Percentiles rank a stretch among this genome's conserved stretches.
Evolutionary conservation across 2,797 vertebrate species (phyloP).

Genomic region (Artibeus lituratus): DNA sequence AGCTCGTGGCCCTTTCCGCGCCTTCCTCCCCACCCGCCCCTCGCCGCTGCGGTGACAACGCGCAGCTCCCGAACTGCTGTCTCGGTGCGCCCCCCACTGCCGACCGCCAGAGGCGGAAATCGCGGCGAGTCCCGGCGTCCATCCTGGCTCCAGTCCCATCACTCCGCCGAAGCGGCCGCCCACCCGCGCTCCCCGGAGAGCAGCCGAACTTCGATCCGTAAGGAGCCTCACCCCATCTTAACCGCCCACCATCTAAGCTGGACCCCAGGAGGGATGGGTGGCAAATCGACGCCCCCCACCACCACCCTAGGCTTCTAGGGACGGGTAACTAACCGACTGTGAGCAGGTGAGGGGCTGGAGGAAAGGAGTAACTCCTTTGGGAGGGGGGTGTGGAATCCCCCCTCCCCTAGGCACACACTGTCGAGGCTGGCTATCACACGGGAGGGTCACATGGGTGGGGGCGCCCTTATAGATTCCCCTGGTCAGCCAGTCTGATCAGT

Average conservation of each 20-base stretch:
- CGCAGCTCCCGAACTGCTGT: conserved; percentile 82
- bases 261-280: not conserved
- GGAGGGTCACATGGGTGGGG: not conserved
- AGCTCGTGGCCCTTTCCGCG: not conserved
- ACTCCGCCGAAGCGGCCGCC: not conserved
- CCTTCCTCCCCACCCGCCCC: conserved; percentile 37
- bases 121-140: not conserved
- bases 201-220: rapidly evolving
- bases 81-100: conserved; percentile 89
- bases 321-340: not conserved
- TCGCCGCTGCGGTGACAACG: conserved; percentile 56
- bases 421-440: not conserved
- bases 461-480: not conserved
- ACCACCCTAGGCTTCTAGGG: not conserved
- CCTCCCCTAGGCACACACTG: too few relatives aligned
- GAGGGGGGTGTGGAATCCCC: not conserved
- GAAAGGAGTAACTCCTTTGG: not conserved
- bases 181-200: not conserved
- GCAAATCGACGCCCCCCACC: not conserved
- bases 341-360: not conserved
- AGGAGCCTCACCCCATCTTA: rapidly evolving
- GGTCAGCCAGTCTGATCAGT: not conserved
- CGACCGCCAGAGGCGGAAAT: conserved; percentile 81
- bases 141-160: rapidly evolving
- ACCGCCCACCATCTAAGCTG: rapidly evolving